Base-by-base conservation (phyloP, 1,140 invertebrate genomes). In the Drosophila ficusphila region DNA sequence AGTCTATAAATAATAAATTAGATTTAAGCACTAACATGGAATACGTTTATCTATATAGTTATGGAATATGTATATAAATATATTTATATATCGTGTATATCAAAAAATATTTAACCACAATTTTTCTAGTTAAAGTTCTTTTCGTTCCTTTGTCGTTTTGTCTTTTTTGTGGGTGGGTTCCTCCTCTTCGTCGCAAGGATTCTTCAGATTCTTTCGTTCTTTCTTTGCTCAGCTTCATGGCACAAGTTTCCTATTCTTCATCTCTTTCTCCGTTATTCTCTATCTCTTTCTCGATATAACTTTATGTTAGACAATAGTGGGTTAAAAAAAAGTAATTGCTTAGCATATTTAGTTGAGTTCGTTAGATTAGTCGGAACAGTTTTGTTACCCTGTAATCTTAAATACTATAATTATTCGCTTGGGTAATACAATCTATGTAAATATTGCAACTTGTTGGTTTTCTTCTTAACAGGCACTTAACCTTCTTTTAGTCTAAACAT, bases 11-110 rank as follows among this genome's bases (percentile, higher is more conserved):
- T 79, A 86, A 81, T 86, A 86, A 86, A 86, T 86, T 86, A 88
- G 67, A 76, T 81, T 81, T 88, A 86, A 86, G 82, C 82, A 76
- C 81, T 86, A 86, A 86, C 76, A 76, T 79, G 79, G 79, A 85
- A 82, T 74, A 64, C 47, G 27, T 42, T 36, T 68, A 69, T 60
- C 36, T 57, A 53, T 68, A 57, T 71, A 44, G 31, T 60, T 60
- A 60, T 42, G 54, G 54, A 57, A 57, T 76, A 82, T 77, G 65
- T 74, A 52, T 75, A 75, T 27, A 31, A 25, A 71, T 65, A 21
- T 48, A 70, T 53, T 9, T 21, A 49, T 64, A 52, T 73, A 42
- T 64, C 42, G 42, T 65, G 23, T 74, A 34, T 57, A 51, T 70
- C 38, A 57, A 70, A 48, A 71, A 58, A 70, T 60, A 71, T 68